phyloP scores from a whole-genome alignment of 2,113 vertebrate genomes.

The Nipponia nippon region DNA sequence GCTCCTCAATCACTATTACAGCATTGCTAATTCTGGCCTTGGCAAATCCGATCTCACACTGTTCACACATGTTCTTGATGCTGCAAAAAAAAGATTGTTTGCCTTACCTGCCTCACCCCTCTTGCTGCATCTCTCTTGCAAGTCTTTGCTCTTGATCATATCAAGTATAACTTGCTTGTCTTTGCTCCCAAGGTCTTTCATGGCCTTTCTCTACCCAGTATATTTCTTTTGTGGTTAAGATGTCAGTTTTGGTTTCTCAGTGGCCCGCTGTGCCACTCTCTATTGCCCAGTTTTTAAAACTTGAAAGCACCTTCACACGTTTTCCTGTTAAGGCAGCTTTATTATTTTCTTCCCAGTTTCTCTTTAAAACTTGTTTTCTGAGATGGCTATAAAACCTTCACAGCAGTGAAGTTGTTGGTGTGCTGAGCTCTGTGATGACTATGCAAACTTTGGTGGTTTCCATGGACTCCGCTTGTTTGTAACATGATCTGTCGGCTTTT shows the following conservation, averaged over 20 bases:
- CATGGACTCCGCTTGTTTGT: neutral
- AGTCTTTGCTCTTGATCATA: neutral
- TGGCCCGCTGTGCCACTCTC: neutral
- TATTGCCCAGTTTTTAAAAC: neutral
- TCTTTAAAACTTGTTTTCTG: neutral
- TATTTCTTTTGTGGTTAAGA: neutral
- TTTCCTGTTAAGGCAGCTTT: neutral
- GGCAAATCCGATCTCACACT: neutral
- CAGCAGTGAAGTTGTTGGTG: neutral
- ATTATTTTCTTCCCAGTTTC: neutral
- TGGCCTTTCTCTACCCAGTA: neutral
- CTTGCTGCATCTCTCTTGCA: rapidly evolving
- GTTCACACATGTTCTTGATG: rapidly evolving
- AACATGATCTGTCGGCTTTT: neutral
- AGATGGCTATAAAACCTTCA: neutral
- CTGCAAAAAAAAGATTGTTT: neutral
- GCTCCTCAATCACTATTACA: neutral
- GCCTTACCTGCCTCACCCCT: neutral
- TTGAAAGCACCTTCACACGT: rapidly evolving
- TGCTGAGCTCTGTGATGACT: neutral
- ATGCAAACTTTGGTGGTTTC: neutral
- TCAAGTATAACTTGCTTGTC: too few relatives aligned
- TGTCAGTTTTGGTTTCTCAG: neutral
- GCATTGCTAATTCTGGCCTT: neutral
- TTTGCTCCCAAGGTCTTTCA: neutral